Evolutionary conservation across 30 jellyfish, hydroid and myxozoan species (phyloP).

Genomic region (Pelagia noctiluca): DNA sequence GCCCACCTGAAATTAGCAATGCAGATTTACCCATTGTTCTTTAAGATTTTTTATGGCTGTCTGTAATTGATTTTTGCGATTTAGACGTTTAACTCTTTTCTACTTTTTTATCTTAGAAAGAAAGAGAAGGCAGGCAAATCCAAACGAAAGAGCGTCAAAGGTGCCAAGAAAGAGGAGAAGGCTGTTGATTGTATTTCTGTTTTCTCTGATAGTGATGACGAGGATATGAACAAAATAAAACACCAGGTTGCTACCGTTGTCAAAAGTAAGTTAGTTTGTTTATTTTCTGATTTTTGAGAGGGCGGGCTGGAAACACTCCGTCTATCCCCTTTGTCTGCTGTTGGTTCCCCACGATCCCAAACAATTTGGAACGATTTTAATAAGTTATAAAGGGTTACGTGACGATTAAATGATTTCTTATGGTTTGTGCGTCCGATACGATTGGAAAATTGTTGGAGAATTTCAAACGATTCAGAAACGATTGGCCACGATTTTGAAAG

Average conservation of each 20-base stretch:
- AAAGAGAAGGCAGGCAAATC: constrained; percentile 33
- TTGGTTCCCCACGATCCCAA: too few relatives aligned
- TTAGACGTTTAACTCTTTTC: not conserved
- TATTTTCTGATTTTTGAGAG: not conserved
- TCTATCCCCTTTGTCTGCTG: not conserved
- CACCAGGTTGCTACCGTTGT: constrained; percentile 33
- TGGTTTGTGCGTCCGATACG: not conserved
- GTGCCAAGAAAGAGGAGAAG: not conserved
- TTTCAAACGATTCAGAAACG: too few relatives aligned
- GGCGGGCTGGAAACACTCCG: not conserved
- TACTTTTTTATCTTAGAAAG: constrained; percentile 3
- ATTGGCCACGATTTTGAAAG: too few relatives aligned
- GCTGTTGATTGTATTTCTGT: not conserved
- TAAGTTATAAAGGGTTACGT: too few relatives aligned
- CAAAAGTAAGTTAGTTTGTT: constrained; percentile 15
- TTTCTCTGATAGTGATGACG: constrained; percentile 83
- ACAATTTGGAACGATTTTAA: not conserved
- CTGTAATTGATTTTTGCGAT: not conserved
- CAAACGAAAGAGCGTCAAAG: constrained; percentile 27
- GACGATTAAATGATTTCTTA: not conserved
- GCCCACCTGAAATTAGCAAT: too few relatives aligned
- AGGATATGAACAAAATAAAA: constrained; percentile 20
- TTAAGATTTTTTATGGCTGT: not conserved
- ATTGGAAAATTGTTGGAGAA: not conserved
- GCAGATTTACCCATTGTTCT: not conserved